Evolutionary conservation across 1,140 invertebrate species (phyloP).

Genomic region (Littorina saxatilis): DNA sequence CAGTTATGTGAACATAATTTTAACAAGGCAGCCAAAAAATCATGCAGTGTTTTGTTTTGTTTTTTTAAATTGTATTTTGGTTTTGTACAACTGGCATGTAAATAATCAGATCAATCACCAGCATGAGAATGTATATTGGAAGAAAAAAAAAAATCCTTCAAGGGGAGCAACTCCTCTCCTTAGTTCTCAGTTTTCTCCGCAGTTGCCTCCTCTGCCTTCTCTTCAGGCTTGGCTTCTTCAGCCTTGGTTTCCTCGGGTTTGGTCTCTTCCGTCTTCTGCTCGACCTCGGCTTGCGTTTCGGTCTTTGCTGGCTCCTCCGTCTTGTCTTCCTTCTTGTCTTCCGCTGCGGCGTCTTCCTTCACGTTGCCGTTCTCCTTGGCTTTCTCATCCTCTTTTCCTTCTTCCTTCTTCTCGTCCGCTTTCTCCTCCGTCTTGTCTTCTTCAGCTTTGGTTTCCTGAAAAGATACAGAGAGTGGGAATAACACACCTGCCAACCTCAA

Average conservation of each 20-base stretch:
- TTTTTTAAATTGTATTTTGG: too few species aligned
- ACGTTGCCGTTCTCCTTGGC: slow-evolving; percentile 48
- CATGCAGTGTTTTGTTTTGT: too few species aligned
- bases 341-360: slow-evolving; percentile 24
- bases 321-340: slow-evolving; percentile 33
- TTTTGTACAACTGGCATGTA: too few species aligned
- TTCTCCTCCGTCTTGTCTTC: slow-evolving; percentile 46
- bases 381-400: slow-evolving; percentile 41
- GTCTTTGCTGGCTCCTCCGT: slow-evolving; percentile 47
- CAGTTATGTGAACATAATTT: too few species aligned
- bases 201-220: slow-evolving; percentile 33
- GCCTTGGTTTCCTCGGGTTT: slow-evolving; percentile 34
- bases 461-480: not conserved
- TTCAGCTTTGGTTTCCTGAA: slow-evolving; percentile 52
- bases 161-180: not conserved
- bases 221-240: slow-evolving; percentile 24
- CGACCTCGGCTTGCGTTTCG: slow-evolving; percentile 40
- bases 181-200: slow-evolving; percentile 31
- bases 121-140: too few species aligned
- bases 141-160: too few species aligned
- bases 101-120: too few species aligned
- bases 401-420: slow-evolving; percentile 48
- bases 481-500: too few species aligned
- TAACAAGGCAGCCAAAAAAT: too few species aligned
- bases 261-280: slow-evolving; percentile 34